A percentile compares a stretch with the other conserved stretches of the same genome.
phyloP scores from a whole-genome alignment of 2,888 invertebrate genomes.

The Lepetodrilus schrolli region DNA sequence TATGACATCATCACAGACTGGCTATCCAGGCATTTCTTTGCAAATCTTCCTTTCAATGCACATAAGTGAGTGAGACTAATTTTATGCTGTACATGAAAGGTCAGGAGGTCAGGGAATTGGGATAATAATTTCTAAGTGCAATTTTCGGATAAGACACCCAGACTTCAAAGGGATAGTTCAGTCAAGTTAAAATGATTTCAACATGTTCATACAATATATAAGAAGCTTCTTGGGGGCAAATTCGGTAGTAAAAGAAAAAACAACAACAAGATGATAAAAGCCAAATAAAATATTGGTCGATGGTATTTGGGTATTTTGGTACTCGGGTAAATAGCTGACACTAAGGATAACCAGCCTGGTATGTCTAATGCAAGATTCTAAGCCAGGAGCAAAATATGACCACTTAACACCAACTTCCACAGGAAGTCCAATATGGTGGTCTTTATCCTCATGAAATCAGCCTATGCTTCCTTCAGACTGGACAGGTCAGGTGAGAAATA shows the following conservation, averaged over 20 bases:
- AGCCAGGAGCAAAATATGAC: constrained; percentile 7
- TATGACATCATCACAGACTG: background rate
- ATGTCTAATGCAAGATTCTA: background rate
- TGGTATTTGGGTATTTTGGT: background rate
- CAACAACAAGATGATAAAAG: constrained; percentile 1
- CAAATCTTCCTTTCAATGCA: background rate
- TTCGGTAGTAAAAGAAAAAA: background rate
- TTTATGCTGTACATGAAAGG: constrained; percentile 1
- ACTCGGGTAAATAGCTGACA: too few species aligned
- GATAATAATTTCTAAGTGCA: constrained; percentile 5
- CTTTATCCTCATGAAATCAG: background rate
- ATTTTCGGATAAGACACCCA: background rate
- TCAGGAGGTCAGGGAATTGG: constrained; percentile 1
- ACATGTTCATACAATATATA: background rate
- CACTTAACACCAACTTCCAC: constrained; percentile 17
- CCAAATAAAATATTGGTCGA: constrained; percentile 5
- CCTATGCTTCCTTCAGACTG: background rate
- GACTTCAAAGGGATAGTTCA: constrained; percentile 1
- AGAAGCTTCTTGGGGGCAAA: background rate
- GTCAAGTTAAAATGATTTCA: background rate
- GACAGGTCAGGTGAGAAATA: constrained; percentile 18
- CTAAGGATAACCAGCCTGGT: background rate
- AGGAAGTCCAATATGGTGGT: constrained; percentile 24
- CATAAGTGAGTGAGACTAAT: background rate
- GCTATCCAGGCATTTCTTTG: background rate